Conservation (phyloP, 2,888 invertebrate genomes). For the Acronicta psi region DNA sequence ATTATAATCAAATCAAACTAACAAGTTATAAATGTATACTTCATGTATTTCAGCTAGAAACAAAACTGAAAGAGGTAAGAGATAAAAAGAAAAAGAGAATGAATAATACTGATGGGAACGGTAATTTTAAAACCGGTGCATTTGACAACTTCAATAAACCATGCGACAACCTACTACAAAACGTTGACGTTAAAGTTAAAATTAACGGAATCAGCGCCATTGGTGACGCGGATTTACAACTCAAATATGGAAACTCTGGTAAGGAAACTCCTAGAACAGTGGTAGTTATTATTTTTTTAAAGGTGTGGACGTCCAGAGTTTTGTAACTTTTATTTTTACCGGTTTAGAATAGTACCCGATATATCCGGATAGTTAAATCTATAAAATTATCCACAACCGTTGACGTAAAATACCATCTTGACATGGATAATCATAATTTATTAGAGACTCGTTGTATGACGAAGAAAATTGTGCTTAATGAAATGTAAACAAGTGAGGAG, state of each 20-base stretch:
- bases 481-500: too few relatives aligned
- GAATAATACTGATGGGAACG: background rate
- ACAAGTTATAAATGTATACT: too few relatives aligned
- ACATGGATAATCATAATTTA: slow-evolving; percentile 1
- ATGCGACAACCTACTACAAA: slow-evolving; percentile 62
- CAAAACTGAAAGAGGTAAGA: slow-evolving; percentile 78
- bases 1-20: too few relatives aligned
- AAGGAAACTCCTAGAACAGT: slow-evolving; percentile 32
- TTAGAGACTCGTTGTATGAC: background rate
- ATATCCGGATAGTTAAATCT: too few relatives aligned
- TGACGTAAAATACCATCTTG: background rate
- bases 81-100: slow-evolving; percentile 74
- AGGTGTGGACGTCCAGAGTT: too few relatives aligned
- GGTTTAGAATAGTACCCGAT: too few relatives aligned
- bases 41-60: slow-evolving; percentile 72
- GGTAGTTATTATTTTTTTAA: too few relatives aligned
- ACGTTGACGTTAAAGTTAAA: slow-evolving; percentile 69
- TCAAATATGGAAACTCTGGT: slow-evolving; percentile 73
- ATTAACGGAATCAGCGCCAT: slow-evolving; percentile 73
- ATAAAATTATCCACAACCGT: background rate
- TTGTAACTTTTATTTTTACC: too few relatives aligned
- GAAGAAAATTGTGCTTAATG: too few relatives aligned
- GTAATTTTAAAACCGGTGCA: background rate
- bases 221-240: slow-evolving; percentile 69
- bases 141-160: slow-evolving; percentile 35